phyloP scores from a whole-genome alignment of 2,888 invertebrate genomes.

The Nysson spinosus region DNA sequence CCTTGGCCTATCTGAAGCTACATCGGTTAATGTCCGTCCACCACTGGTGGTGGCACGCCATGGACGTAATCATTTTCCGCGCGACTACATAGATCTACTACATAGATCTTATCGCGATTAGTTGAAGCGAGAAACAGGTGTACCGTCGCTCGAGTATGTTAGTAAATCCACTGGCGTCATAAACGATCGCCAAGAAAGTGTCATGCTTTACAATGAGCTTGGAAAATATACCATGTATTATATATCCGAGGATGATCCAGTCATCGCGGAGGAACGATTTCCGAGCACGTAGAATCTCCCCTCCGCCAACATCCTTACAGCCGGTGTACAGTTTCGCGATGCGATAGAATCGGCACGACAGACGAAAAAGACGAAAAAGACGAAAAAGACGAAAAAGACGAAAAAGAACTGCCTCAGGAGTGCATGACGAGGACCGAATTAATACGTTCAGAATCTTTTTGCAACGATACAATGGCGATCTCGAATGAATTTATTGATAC shows the following conservation, averaged over 20 bases:
- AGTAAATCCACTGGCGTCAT: neutral
- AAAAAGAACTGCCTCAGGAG: slow-evolving; percentile 40
- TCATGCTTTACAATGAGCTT: slow-evolving; percentile 3
- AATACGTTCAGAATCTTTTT: no score
- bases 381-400: slow-evolving; percentile 23
- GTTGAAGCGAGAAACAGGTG: slow-evolving; percentile 13
- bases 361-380: neutral
- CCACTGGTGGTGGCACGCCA: no score
- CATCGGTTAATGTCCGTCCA: no score
- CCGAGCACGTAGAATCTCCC: slow-evolving; percentile 39
- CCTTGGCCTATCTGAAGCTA: no score
- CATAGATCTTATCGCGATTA: no score
- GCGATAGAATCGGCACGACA: slow-evolving; percentile 48
- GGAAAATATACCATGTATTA: slow-evolving; percentile 20
- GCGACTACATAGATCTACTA: no score
- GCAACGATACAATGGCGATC: no score
- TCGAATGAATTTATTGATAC: neutral
- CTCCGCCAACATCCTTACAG: slow-evolving; percentile 21
- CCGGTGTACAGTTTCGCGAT: slow-evolving; percentile 52
- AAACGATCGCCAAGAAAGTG: slow-evolving; percentile 17
- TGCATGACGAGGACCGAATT: slow-evolving; percentile 10
- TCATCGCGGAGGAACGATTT: slow-evolving; percentile 52
- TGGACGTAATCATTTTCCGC: no score
- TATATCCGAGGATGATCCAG: slow-evolving; percentile 51
- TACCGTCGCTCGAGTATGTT: slow-evolving; percentile 3